These are phyloP conservation scores for Rhagologus leucostigma DNA, from an alignment of 2,113 vertebrate species.

Conservation along the genomic window DNA sequence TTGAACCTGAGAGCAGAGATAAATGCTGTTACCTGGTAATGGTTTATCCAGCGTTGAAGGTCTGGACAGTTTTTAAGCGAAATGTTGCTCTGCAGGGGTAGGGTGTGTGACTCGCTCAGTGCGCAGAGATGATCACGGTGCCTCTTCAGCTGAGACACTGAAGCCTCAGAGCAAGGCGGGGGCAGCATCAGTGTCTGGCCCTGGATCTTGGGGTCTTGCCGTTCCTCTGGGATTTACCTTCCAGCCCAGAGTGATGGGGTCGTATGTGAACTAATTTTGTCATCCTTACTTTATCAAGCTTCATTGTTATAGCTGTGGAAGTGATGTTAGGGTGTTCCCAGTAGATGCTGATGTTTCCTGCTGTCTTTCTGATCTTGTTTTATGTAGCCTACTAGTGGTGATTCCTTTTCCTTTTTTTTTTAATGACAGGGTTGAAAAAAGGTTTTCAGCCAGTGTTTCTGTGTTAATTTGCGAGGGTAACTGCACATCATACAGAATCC, in stretches of 20 bases:
- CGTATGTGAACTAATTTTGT: not conserved
- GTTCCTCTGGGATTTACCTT: not conserved
- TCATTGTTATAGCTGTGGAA: not conserved
- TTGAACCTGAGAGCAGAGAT: not conserved
- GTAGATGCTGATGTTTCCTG: not conserved
- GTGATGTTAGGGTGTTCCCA: not conserved
- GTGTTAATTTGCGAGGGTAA: not conserved
- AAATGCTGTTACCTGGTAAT: not conserved
- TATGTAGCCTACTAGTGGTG: not conserved
- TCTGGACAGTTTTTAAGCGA: not conserved
- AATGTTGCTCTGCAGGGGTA: not conserved
- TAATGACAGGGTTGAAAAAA: not conserved
- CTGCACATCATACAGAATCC: not conserved
- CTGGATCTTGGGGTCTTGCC: rapidly evolving
- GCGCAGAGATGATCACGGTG: rapidly evolving
- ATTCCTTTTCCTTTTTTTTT: not conserved
- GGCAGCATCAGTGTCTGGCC: rapidly evolving
- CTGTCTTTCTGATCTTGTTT: not conserved
- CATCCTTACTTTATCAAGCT: not conserved
- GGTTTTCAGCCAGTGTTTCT: not conserved
- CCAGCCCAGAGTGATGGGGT: not conserved
- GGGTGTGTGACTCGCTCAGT: not conserved
- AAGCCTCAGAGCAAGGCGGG: not conserved
- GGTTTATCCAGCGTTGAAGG: not conserved
- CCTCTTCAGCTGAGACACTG: not conserved